Percentiles rank a stretch among this genome's conserved stretches.
These are phyloP conservation scores for Corvus cornix DNA, from an alignment of 2,113 vertebrate genomes.

Conservation along the genomic window DNA sequence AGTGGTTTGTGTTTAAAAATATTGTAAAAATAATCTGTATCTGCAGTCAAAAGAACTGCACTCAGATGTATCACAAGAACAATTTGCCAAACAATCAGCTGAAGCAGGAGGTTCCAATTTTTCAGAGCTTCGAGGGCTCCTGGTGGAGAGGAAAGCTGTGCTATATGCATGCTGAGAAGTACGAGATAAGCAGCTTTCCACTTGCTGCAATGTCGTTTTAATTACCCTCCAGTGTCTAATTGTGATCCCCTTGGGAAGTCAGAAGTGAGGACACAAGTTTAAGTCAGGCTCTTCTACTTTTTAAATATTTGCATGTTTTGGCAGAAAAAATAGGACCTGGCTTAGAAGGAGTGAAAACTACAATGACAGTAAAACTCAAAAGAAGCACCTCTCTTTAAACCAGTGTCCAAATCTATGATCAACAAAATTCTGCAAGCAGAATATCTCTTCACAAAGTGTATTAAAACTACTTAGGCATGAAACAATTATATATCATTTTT, in stretches of 20 bases:
- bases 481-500: background rate
- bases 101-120: conserved; percentile 60
- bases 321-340: background rate
- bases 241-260: background rate
- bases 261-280: background rate
- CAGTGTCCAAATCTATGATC: background rate
- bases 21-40: background rate
- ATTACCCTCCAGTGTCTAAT: conserved; percentile 1
- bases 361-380: background rate
- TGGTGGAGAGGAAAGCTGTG: background rate
- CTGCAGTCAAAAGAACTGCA: background rate
- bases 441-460: background rate
- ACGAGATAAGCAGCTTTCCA: background rate
- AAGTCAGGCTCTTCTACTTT: background rate
- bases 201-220: conserved; percentile 4
- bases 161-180: background rate
- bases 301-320: background rate
- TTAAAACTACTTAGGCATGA: background rate
- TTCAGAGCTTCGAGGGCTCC: background rate
- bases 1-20: background rate
- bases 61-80: background rate
- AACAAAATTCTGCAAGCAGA: background rate
- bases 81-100: conserved; percentile 33
- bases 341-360: background rate
- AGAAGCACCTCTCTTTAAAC: background rate